A percentile compares a stretch with the other conserved stretches of the same genome.
Evolutionary conservation across 2,113 vertebrate genomes (phyloP).

Genomic region (Phrynosoma blainvillii): DNA sequence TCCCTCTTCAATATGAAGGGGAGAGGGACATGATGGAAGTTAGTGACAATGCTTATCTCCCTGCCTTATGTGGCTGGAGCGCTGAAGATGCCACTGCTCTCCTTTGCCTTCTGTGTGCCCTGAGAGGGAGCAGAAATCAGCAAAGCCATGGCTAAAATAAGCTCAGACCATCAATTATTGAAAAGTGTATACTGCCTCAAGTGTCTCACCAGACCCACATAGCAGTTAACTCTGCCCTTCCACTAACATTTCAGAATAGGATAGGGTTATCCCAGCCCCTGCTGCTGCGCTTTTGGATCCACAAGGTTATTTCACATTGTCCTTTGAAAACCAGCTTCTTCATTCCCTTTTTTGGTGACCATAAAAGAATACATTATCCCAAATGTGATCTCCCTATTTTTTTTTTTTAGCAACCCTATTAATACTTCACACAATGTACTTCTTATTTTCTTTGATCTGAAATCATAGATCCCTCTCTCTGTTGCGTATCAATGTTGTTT

Average conservation of each 20-base stretch:
- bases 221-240: background rate
- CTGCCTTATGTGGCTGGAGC: too few relatives aligned
- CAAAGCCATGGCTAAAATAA: too few relatives aligned
- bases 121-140: background rate
- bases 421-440: background rate
- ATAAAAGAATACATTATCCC: background rate
- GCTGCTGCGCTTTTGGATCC: background rate
- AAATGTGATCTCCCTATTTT: background rate
- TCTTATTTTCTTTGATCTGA: background rate
- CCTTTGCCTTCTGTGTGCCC: too few relatives aligned
- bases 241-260: background rate
- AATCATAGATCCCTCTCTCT: background rate
- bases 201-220: background rate
- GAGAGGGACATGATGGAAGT: too few relatives aligned
- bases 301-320: background rate
- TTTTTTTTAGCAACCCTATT: background rate
- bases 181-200: background rate
- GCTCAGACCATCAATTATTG: background rate
- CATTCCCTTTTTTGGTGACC: background rate
- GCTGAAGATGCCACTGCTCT: too few relatives aligned
- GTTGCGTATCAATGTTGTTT: background rate
- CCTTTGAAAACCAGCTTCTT: background rate
- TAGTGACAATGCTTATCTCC: too few relatives aligned
- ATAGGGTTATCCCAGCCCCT: background rate
- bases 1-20: too few relatives aligned